Evolutionary conservation across 2,797 vertebrate genomes (phyloP), one percentile per base, ranked within the genome.

Genomic region (Catamblyrhynchus diadema): DNA sequence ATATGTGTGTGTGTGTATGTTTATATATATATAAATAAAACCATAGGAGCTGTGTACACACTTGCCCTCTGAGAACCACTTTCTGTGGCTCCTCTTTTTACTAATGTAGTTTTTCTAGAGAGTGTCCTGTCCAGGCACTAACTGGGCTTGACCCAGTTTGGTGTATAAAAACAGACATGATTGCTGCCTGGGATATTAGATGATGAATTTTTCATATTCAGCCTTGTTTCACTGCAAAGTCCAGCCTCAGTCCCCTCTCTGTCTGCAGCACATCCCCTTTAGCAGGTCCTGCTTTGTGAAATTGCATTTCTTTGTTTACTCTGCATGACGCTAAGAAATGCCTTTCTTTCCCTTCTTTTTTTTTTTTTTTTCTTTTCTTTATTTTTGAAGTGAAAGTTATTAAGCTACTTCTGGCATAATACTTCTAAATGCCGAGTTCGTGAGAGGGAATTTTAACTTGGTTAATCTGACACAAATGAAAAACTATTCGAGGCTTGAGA

Each of bases 401-500:
- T 96, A 94, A 94, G 66, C 87, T 91, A 59, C 87, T 94, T 90
- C 81, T 82, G 41, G 59, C 62, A 30, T 96, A 94, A 97, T 88
- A 88, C 82, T 85, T 91, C 91, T 93, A 97, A 96, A 96, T 91
- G 92, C 89, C 53, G 0, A 92, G 79, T 89, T 74, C 70, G 42
- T 94, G 93, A 95, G 93, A 88, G 79, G 69, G 95, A 96, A 96
- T 96, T 96, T 96, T 93, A 95, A 94, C 81, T 90, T 89, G 73
- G 75, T 93, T 95, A 96, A 96, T 96, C 94, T 93, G 94, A 96
- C 91, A 96, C 80, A 91, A 95, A 95, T 84, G 81, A 96, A 96
- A 96, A 94, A 93, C 94, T 86, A 78, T 94, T 96, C 91, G 77
- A 90, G 75, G 81, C 70, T 84, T 79, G 87, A 91, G 85, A 91